These are phyloP conservation scores for Nicator chloris DNA, from an alignment of 2,113 vertebrate species.

Conservation along the genomic window DNA sequence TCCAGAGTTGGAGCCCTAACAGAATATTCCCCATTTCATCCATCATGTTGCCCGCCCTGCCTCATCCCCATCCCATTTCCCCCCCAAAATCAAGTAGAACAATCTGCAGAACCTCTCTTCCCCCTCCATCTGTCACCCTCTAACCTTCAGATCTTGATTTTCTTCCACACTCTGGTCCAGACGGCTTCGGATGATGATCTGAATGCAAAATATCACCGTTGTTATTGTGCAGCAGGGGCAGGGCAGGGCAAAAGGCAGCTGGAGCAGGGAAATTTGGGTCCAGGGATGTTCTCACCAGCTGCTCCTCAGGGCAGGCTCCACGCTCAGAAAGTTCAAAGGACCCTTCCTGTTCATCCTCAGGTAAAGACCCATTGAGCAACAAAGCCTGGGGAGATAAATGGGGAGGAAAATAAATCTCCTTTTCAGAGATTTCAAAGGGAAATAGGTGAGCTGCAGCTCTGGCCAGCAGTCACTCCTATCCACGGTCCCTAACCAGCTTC, in stretches of 20 bases:
- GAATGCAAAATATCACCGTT: not conserved
- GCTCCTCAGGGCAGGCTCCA: constrained; percentile 84
- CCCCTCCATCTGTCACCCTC: not conserved
- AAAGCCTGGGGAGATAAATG: constrained; percentile 76
- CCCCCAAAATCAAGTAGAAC: not conserved
- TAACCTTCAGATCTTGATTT: constrained; percentile 91
- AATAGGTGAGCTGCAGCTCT: not conserved
- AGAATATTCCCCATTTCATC: not conserved
- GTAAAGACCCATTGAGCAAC: constrained; percentile 87
- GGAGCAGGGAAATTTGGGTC: not conserved
- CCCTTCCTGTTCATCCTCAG: constrained; percentile 89
- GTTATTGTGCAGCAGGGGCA: not conserved
- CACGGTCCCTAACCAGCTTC: not conserved
- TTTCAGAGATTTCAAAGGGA: not conserved
- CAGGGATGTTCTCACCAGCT: constrained; percentile 78
- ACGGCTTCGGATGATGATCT: constrained; percentile 89
- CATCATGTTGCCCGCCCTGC: too few species aligned
- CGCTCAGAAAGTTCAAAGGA: constrained; percentile 78
- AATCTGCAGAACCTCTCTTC: not conserved
- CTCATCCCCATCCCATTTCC: not conserved
- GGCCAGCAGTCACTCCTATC: not conserved
- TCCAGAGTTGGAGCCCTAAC: not conserved
- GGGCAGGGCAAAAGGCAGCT: not conserved
- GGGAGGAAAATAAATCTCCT: not conserved
- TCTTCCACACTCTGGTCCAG: constrained; percentile 96